Base-by-base conservation (phyloP, 1,140 invertebrate species). In the Polypedilum vanderplanki region DNA sequence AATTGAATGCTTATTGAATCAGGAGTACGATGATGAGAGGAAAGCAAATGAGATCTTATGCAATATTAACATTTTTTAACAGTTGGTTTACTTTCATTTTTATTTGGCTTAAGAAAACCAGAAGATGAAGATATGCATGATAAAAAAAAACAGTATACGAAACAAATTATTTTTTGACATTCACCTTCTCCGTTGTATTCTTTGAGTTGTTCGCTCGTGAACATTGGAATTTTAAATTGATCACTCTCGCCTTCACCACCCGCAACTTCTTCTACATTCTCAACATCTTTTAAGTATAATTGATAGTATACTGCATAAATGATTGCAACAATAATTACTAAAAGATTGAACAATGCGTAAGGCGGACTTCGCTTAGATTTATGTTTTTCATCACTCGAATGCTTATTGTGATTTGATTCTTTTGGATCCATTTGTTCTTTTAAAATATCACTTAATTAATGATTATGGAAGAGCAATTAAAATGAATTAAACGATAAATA, bases 311-410 rank as follows among this genome's bases (percentile, higher is more conserved):
- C 17, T 0, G 17, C 65, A 70, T 70, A 70, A 18, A n/a, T 9
- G 10, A 70, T 70, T 20, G 65, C 65, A 1, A 70, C 65, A 70
- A 70, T 9, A 8, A 70, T 70, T 9, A 70, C 65, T 10, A 70
- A 9, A 18, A 70, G 17, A 70, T 70, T 70, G 18, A 70, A 70
- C 7, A 70, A 22, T 70, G 65, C 65, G 18, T 70, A 70, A 20
- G 65, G 65, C 17, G 65, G 65, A 7, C n/a, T 18, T 70, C 65
- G 15, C 20, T 22, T 70, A 3, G 65, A 57, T 57, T 57, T 57
- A 12, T 33, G 24, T 33, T 57, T 57, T 15, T 3, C 46, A 57
- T 12, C 46, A 33, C 5, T 33, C 46, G 46, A n/a, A 15, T 4
- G 4, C 1, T 12, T 57, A n/a, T 57, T 57, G 1, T 57, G 12